Evolutionary conservation across 2,797 vertebrate species (phyloP).

Genomic region (Remorina albescens): DNA sequence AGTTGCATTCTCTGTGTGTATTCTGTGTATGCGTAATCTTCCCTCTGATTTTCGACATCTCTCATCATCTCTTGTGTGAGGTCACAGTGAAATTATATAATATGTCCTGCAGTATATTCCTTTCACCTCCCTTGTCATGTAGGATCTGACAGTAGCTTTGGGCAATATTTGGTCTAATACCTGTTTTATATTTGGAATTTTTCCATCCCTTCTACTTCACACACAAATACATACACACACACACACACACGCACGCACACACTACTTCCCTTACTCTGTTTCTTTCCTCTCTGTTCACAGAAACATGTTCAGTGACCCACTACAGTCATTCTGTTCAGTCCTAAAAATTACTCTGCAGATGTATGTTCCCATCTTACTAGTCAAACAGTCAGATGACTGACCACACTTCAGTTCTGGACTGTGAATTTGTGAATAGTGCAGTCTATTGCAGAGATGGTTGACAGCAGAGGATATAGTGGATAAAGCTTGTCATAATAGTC

Average conservation of each 20-base stretch:
- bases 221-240: no score
- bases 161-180: constrained; percentile 69
- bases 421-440: constrained; percentile 40
- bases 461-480: constrained; percentile 21
- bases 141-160: constrained; percentile 67
- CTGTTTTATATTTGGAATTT: constrained; percentile 54
- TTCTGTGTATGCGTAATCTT: no score
- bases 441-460: constrained; percentile 15
- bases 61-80: constrained; percentile 53
- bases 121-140: constrained; percentile 66
- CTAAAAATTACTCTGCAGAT: constrained; percentile 53
- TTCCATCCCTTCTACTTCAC: constrained; percentile 19
- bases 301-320: constrained; percentile 59
- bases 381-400: constrained; percentile 39
- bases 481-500: constrained; percentile 13
- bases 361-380: constrained; percentile 40
- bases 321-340: constrained; percentile 49
- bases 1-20: constrained; percentile 25
- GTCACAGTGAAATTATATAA: constrained; percentile 61
- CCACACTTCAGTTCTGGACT: constrained; percentile 23
- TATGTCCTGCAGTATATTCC: constrained; percentile 59
- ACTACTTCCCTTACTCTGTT: neutral
- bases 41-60: constrained; percentile 44
- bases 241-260: no score
- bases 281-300: constrained; percentile 50